Evolutionary conservation across 2,888 invertebrate species (phyloP).

Genomic region (Plemyria rubiginata): DNA sequence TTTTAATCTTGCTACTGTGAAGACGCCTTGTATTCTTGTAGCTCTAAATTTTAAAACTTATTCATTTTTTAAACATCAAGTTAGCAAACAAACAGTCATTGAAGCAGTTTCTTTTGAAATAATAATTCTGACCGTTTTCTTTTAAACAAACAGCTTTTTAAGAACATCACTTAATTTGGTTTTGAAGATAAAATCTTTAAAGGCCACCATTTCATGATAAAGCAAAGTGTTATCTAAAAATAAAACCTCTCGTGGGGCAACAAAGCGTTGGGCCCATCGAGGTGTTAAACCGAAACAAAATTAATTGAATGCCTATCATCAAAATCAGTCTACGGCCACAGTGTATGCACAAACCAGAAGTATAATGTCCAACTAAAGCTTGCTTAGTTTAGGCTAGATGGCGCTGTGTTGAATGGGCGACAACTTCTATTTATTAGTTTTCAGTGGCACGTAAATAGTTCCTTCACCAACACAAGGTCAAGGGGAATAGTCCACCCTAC

Average conservation of each 20-base stretch:
- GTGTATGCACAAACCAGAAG: slow-evolving; percentile 3
- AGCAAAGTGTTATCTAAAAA: slow-evolving; percentile 13
- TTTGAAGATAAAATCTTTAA: background rate
- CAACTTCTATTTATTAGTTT: no score
- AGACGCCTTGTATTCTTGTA: background rate
- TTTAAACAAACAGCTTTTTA: no score
- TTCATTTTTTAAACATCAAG: no score
- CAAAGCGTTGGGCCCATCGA: slow-evolving; percentile 36
- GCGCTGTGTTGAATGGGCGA: no score
- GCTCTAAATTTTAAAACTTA: no score
- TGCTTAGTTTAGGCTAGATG: no score
- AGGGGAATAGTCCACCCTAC: no score
- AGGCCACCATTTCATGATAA: background rate
- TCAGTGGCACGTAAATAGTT: no score
- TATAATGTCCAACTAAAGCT: background rate
- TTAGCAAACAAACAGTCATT: no score
- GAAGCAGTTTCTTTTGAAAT: no score
- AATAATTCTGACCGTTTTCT: no score
- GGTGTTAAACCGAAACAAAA: slow-evolving; percentile 42
- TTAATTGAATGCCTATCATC: slow-evolving; percentile 38
- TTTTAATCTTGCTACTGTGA: background rate
- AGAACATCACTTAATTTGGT: background rate
- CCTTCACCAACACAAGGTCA: no score
- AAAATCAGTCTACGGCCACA: slow-evolving; percentile 25
- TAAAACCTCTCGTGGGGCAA: slow-evolving; percentile 17